Evolutionary conservation across 2,797 vertebrate genomes (phyloP), one percentile per base, ranked within the genome.

Genomic region (Graptemys geographica): DNA sequence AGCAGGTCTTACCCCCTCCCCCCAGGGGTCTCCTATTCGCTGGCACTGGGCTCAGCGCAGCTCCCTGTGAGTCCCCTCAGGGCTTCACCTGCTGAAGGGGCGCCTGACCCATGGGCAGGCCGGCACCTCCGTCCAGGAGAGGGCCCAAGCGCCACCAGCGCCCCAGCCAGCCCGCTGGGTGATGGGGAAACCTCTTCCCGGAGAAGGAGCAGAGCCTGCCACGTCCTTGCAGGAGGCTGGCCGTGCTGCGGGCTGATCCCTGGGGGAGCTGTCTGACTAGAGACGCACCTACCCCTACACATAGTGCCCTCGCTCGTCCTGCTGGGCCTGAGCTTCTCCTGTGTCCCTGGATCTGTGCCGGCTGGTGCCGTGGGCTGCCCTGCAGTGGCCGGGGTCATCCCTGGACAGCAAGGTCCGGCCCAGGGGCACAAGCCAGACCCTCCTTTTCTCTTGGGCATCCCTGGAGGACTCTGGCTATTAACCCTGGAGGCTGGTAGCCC

Each of bases 211-310:
- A 8, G 21, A 11, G 37, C 23, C 27, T 3, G 25, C 15, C 10
- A 6, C 10, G 8, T 52, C 49, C 31, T n/a, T 2, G 10, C 53
- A 78, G 27, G 5, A 15, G 31, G 0, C 1, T 56, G 55, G 13
- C 9, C 33, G 82, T 18, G 21, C 3, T 15, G 80, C n/a, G 33
- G 27, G 44, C 27, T 31, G 74, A 47, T 27, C 44, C 72, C 37
- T 47, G 51, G 0, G 59, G 1, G 44, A 18, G 28, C 12, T 86
- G 52, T 28, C 13, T 84, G 83, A 65, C 59, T 18, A 16, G 33
- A 65, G 16, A 19, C 16, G 8, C 33, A 10, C 18, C 33, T 69
- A 8, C 15, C 18, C 65, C 65, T 18, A 37, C 33, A 37, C 9
- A 2, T 3, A 69, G 18, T 1, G 9, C 33, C 33, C 33, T n/a